phyloP scores from a whole-genome alignment of 2,113 vertebrate species.

The Muscicapa adusta region DNA sequence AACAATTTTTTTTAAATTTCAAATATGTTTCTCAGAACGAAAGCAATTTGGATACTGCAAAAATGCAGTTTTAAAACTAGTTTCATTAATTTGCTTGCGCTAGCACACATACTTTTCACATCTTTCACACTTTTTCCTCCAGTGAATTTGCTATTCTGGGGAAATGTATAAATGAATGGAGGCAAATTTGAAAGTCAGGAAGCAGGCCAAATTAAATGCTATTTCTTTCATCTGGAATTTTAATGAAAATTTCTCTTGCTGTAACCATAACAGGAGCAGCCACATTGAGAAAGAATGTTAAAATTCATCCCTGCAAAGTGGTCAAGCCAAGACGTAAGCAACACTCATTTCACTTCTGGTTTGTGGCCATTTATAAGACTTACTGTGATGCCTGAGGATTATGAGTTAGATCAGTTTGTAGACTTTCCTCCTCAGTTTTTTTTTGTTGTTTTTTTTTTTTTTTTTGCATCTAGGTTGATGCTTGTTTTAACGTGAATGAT shows the following conservation, averaged over 20 bases:
- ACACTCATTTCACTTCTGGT: background rate
- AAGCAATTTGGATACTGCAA: background rate
- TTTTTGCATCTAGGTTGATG: background rate
- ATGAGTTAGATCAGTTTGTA: background rate
- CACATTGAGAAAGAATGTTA: background rate
- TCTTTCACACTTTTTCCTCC: background rate
- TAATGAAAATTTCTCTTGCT: background rate
- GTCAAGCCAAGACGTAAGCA: background rate
- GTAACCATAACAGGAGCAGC: background rate
- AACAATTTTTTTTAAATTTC: background rate
- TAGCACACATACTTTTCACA: background rate
- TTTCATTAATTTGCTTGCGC: background rate
- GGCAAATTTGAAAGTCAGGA: background rate
- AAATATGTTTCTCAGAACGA: background rate
- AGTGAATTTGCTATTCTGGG: background rate
- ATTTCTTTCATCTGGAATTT: background rate
- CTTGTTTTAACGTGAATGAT: background rate
- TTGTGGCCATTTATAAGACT: background rate
- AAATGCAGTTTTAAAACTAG: background rate
- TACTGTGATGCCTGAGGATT: rapidly evolving
- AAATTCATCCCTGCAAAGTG: background rate
- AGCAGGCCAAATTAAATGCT: background rate
- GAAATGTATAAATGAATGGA: background rate
- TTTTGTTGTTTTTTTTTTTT: background rate
- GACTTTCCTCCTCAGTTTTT: background rate